Base-by-base conservation (phyloP, 2,888 invertebrate genomes). In the Diplazon laetatorius region DNA sequence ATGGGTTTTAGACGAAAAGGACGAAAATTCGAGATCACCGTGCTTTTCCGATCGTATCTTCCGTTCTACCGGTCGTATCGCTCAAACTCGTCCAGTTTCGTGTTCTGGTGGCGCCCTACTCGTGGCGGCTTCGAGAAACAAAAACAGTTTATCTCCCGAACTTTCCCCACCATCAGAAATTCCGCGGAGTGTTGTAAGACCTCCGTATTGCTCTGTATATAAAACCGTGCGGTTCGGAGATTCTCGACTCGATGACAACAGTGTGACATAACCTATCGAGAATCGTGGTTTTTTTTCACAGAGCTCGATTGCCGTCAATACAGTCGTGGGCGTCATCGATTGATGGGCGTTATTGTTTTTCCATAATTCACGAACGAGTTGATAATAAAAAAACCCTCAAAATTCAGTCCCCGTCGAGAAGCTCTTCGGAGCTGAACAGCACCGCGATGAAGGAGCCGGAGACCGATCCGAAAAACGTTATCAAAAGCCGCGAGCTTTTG, bases 401-500 rank as follows among this genome's bases (percentile, higher is more conserved):
- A 76, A 82, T 82, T 82, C 82, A 83, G 84, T 84, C 80, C 14
- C 79, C 72, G 25, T 57, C 71, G 57, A 73, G 60, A 78, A 84
- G 80, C 57, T 14, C 30, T 9, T 73, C 77, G 42, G 83, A 82
- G 42, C 66, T 74, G 6, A 30, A 30, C 60, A 44, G 71, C 52
- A 76, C 75, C 62, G 62, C 73, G 50, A 91, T 91, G 89, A 92
- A 92, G 82, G 93, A 93, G 74, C 88, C 91, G 68, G 92, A 92
- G 71, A 87, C 94, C 5, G 95, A 96, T 87, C 93, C 94, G 0
- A 94, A 93, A 88, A 97, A 97, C 90, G 93, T 97, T 65, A 95
- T 97, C 4, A 98, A 97, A 91, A 97, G 96, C 89, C 93, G 98
- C 74, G 98, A 98, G 88, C 92, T 95, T 81, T 93, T 98, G 55